Conservation (phyloP, 1,140 invertebrate genomes). For the Drosophila jambulina region DNA sequence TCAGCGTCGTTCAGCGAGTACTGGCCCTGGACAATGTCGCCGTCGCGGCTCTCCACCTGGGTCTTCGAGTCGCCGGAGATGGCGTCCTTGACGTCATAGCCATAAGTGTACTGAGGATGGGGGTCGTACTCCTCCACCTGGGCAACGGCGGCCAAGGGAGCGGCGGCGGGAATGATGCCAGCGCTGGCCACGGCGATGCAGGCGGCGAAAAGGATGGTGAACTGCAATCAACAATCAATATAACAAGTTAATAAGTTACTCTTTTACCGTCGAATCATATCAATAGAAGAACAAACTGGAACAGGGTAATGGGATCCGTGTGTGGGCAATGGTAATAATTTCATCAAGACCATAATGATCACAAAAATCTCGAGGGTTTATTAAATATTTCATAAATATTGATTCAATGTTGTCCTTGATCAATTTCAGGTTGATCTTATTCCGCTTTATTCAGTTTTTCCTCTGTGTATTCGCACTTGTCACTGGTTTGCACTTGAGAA, state of each 20-base stretch:
- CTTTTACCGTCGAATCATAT: background rate
- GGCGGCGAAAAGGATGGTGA: conserved; percentile 78
- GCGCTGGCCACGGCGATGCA: conserved; percentile 80
- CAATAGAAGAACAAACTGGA: background rate
- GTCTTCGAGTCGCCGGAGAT: conserved; percentile 85
- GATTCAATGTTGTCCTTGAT: background rate
- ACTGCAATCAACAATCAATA: conserved; percentile 44
- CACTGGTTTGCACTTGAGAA: conserved; percentile 33
- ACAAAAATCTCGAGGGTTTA: no score
- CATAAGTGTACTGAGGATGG: conserved; percentile 89
- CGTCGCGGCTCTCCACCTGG: conserved; percentile 83
- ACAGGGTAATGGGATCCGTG: background rate
- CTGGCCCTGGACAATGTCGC: conserved; percentile 85
- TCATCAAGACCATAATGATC: background rate
- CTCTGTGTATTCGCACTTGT: conserved; percentile 15
- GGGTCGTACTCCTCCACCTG: conserved; percentile 87
- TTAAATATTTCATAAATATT: background rate
- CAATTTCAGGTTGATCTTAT: background rate
- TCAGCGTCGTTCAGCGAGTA: conserved; percentile 85
- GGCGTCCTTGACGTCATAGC: conserved; percentile 89
- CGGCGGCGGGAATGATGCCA: conserved; percentile 79
- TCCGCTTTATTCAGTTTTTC: background rate
- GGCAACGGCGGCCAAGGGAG: conserved; percentile 82
- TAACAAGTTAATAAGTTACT: background rate
- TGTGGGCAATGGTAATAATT: no score